Evolutionary conservation across 2,113 vertebrate species (phyloP).

Genomic region (Gadus macrocephalus): DNA sequence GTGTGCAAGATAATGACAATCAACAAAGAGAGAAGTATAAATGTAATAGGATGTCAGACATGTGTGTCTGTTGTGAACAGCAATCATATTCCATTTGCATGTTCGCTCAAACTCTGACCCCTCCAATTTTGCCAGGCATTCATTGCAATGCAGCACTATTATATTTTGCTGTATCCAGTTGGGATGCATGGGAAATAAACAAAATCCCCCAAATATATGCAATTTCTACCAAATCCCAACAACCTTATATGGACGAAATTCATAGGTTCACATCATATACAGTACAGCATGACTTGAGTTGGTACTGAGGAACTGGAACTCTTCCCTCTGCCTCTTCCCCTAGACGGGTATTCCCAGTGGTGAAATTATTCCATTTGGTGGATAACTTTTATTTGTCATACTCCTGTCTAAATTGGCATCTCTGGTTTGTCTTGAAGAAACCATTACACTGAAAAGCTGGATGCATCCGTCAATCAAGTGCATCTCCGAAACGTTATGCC

Average conservation of each 20-base stretch:
- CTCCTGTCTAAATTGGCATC: constrained; percentile 73
- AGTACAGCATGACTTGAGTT: not conserved
- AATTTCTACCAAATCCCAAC: no score
- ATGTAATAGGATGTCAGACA: constrained; percentile 30
- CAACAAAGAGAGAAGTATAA: constrained; percentile 22
- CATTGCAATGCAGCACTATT: no score
- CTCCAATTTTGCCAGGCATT: no score
- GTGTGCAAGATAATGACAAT: constrained; percentile 22
- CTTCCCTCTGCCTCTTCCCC: constrained; percentile 71
- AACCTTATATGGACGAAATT: constrained; percentile 64
- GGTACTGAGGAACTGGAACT: constrained; percentile 34
- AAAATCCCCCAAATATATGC: no score
- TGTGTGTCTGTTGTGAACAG: no score
- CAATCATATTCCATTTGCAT: no score
- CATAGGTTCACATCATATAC: not conserved
- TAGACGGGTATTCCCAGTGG: constrained; percentile 87
- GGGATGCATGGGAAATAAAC: no score
- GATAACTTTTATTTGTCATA: constrained; percentile 86
- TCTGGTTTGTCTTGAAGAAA: constrained; percentile 87
- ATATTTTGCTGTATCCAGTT: no score
- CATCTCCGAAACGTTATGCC: constrained; percentile 80
- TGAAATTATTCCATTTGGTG: constrained; percentile 92
- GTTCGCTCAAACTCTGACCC: no score
- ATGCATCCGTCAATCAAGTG: constrained; percentile 88
- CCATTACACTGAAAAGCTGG: constrained; percentile 93